Conservation (phyloP, 2,113 vertebrate genomes). For the Chelonoidis abingdonii region DNA sequence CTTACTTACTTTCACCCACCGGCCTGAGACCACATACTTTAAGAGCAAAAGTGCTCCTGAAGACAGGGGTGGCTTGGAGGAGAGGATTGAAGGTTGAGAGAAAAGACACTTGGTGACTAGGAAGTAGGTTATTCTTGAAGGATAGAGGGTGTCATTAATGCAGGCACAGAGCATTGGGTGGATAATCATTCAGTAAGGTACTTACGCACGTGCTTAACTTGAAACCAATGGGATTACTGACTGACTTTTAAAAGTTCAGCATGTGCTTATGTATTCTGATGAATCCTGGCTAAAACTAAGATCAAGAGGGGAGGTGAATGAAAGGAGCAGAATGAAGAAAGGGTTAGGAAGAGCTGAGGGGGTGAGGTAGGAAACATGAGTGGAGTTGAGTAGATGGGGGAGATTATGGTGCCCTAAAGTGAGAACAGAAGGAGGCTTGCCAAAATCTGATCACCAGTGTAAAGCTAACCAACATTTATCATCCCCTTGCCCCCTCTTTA, state of each 20-base stretch:
- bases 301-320: neutral
- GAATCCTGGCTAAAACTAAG: neutral
- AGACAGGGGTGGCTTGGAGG: neutral
- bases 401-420: neutral
- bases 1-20: neutral
- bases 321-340: neutral
- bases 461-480: conserved; percentile 66
- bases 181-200: neutral
- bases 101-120: neutral
- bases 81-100: neutral
- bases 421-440: conserved; percentile 65
- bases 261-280: neutral
- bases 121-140: neutral
- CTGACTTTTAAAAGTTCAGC: neutral
- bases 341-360: neutral
- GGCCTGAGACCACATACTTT: accelerated
- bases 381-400: neutral
- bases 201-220: neutral
- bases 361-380: neutral
- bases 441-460: conserved; percentile 45
- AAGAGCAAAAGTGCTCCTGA: neutral
- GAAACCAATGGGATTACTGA: neutral
- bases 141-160: accelerated
- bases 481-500: conserved; percentile 69
- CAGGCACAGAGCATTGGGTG: neutral